Conservation (phyloP, 53 echinoderm and acorn worm species). For the Paelopatides confundens region DNA sequence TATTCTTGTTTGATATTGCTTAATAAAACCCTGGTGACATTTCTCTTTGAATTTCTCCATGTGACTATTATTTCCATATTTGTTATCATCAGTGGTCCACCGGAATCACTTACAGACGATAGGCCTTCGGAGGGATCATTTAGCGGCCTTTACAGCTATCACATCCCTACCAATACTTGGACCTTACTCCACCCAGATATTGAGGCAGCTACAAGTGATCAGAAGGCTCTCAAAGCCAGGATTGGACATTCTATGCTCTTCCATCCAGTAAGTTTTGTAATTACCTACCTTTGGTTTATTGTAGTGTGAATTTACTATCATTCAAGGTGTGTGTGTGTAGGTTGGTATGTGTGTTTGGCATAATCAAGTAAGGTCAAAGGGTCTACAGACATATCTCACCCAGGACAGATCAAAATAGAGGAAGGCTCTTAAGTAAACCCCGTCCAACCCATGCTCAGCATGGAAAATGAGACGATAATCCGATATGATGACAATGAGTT, state of each 20-base stretch:
- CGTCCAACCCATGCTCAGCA: too few species aligned
- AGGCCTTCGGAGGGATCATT: conserved; percentile 87
- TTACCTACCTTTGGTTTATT: not conserved
- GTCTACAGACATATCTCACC: too few species aligned
- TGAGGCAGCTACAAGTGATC: conserved; percentile 38
- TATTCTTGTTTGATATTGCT: too few species aligned
- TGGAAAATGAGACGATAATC: too few species aligned
- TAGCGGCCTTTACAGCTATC: conserved; percentile 94
- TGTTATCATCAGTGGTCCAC: conserved; percentile 1
- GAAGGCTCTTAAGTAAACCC: too few species aligned
- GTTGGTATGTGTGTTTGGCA: not conserved
- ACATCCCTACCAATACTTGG: conserved; percentile 98
- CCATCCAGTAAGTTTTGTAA: conserved; percentile 81
- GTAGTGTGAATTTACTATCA: too few species aligned
- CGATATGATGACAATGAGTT: too few species aligned
- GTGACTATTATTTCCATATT: too few species aligned
- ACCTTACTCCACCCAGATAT: conserved; percentile 76
- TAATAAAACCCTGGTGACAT: too few species aligned
- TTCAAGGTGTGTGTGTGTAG: not conserved
- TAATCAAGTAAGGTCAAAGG: too few species aligned
- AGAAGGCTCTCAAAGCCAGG: conserved; percentile 75
- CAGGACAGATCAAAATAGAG: too few species aligned
- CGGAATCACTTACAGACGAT: conserved; percentile 73
- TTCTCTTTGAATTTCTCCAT: too few species aligned
- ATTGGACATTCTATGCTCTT: conserved; percentile 98